These are phyloP conservation scores for Tribolium freemani DNA, from an alignment of 2,888 invertebrate species.

Conservation along the genomic window DNA sequence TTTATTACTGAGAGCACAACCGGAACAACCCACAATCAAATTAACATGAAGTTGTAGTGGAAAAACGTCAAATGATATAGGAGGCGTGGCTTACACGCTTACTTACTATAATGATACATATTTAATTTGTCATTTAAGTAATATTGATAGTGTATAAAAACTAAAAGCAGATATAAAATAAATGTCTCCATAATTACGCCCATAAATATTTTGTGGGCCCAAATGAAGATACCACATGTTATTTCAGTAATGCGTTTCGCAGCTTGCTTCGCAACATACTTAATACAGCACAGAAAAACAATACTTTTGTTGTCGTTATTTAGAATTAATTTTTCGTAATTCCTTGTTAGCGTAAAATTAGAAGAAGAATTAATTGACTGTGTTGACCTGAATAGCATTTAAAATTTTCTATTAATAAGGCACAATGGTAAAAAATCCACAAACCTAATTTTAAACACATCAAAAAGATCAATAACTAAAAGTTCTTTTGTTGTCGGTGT, in stretches of 20 bases:
- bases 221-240: conserved; percentile 57
- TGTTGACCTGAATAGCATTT: conserved; percentile 23
- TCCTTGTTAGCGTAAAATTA: conserved; percentile 30
- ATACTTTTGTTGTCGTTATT: not conserved
- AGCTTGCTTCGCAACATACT: conserved; percentile 8
- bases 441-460: conserved; percentile 46
- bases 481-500: conserved; percentile 52
- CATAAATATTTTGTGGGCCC: conserved; percentile 51
- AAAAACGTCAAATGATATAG: conserved; percentile 60
- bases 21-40: conserved; percentile 52
- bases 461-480: conserved; percentile 54
- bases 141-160: conserved; percentile 52
- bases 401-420: conserved; percentile 36
- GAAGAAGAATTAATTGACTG: conserved; percentile 35
- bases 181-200: conserved; percentile 55
- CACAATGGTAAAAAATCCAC: conserved; percentile 40
- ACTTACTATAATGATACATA: conserved; percentile 62
- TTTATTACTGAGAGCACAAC: conserved; percentile 53
- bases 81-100: conserved; percentile 56
- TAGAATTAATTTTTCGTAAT: no score
- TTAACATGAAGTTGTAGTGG: conserved; percentile 56
- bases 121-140: conserved; percentile 61
- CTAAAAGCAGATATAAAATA: conserved; percentile 53
- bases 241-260: conserved; percentile 37
- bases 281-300: not conserved